phyloP scores from a whole-genome alignment of 2,888 invertebrate species.

The Lordiphosa fenestrarum region DNA sequence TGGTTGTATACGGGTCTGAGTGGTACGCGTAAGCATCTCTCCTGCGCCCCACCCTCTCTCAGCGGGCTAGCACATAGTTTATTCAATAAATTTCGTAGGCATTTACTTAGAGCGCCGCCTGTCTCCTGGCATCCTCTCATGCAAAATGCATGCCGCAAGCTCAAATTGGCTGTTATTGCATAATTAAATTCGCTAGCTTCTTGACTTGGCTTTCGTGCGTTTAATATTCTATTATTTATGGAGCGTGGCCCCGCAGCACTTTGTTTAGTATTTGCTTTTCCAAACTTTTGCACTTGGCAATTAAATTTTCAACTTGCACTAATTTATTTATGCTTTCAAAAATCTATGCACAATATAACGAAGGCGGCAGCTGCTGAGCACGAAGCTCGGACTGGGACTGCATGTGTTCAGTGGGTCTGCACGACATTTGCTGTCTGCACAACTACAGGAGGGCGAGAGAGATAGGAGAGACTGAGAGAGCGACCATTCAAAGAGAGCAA shows the following conservation, averaged over 20 bases:
- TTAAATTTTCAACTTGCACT: conserved; percentile 44
- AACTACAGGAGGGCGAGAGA: neutral
- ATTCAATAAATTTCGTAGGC: conserved; percentile 50
- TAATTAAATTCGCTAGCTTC: conserved; percentile 47
- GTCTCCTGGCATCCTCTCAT: conserved; percentile 19
- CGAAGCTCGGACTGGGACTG: conserved; percentile 6
- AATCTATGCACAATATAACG: conserved; percentile 6
- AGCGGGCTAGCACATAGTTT: conserved; percentile 36
- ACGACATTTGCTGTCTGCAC: conserved; percentile 23
- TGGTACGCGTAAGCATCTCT: conserved; percentile 21
- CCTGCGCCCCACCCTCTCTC: conserved; percentile 13
- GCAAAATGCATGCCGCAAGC: conserved; percentile 31
- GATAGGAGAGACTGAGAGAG: conserved; percentile 10
- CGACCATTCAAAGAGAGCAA: conserved; percentile 5
- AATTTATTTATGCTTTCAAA: conserved; percentile 38
- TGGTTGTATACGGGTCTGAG: conserved; percentile 17
- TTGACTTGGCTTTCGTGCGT: conserved; percentile 11
- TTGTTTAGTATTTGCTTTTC: conserved; percentile 18
- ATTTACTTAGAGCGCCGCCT: conserved; percentile 1
- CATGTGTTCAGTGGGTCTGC: conserved; percentile 14
- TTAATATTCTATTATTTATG: conserved; percentile 40
- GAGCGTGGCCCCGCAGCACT: conserved; percentile 4
- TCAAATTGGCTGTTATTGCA: conserved; percentile 53
- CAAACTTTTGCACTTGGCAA: conserved; percentile 23
- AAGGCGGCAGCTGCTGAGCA: conserved; percentile 14